Evolutionary conservation across 2,797 vertebrate genomes (phyloP).

Genomic region (Catamblyrhynchus diadema): DNA sequence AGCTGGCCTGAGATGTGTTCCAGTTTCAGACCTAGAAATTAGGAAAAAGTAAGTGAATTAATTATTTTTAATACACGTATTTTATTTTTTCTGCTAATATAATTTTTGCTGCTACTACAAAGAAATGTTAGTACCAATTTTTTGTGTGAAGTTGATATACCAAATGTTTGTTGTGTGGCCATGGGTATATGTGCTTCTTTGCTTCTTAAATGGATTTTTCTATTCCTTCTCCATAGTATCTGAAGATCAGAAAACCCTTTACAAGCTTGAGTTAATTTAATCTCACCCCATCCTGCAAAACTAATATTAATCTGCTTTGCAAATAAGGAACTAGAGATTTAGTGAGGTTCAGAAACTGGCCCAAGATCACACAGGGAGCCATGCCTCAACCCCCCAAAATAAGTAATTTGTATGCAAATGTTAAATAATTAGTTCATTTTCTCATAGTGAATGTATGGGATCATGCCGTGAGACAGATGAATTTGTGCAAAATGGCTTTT

Average conservation of each 20-base stretch:
- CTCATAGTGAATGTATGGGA: not conserved
- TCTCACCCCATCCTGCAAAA: not conserved
- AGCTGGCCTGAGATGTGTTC: constrained; percentile 85
- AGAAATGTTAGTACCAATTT: not conserved
- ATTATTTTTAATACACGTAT: not conserved
- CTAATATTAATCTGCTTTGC: constrained; percentile 17
- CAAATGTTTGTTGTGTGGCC: not conserved
- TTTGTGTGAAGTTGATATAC: not conserved
- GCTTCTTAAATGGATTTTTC: not conserved
- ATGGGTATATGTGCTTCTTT: not conserved
- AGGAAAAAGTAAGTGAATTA: constrained; percentile 86
- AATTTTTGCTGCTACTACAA: not conserved
- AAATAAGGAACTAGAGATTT: not conserved
- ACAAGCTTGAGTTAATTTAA: not conserved
- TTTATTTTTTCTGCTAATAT: not conserved
- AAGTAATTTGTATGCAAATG: constrained; percentile 47
- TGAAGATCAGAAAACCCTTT: constrained; percentile 10
- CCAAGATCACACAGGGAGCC: constrained; percentile 11
- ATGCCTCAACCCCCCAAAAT: not conserved
- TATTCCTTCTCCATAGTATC: not conserved
- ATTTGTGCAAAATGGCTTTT: not conserved
- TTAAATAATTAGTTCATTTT: constrained; percentile 12
- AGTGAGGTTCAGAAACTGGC: not conserved
- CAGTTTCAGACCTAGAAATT: constrained; percentile 80
- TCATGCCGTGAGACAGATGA: not conserved